These are phyloP conservation scores for Leguminivora glycinivorella DNA, from an alignment of 1,140 invertebrate genomes.

Conservation along the genomic window DNA sequence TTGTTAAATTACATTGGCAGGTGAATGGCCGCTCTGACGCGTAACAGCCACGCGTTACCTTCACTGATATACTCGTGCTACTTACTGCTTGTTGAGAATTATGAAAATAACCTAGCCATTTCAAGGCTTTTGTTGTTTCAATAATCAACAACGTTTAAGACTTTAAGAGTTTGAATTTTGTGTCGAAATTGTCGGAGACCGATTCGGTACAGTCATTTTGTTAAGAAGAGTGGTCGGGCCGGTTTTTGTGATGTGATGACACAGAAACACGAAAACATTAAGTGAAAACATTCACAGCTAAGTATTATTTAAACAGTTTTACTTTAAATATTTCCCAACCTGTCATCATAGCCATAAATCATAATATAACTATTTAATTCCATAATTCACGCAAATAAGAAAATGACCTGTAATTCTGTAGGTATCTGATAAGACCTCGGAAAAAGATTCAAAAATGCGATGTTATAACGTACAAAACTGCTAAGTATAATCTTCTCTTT, in stretches of 20 bases:
- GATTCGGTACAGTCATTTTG: neutral
- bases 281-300: constrained; percentile 10
- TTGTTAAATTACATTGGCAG: constrained; percentile 34
- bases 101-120: constrained; percentile 18
- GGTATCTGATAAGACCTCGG: too few relatives aligned
- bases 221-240: neutral
- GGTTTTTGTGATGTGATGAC: constrained; percentile 9
- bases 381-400: too few relatives aligned
- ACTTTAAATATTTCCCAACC: neutral
- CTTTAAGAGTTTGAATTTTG: constrained; percentile 4
- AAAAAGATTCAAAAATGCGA: neutral
- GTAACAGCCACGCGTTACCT: constrained; percentile 40
- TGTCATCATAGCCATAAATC: neutral
- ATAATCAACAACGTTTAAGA: neutral
- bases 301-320: neutral
- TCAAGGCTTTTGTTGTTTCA: constrained; percentile 7
- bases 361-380: neutral
- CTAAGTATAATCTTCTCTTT: neutral
- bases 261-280: neutral
- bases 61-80: constrained; percentile 39
- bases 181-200: neutral
- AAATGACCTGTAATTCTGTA: too few relatives aligned
- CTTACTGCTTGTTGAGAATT: constrained; percentile 23
- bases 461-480: neutral
- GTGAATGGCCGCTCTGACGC: constrained; percentile 41